Evolutionary conservation across 2,113 vertebrate species (phyloP), one percentile per base, ranked within the genome.

Genomic region (Cygnus buccinator): DNA sequence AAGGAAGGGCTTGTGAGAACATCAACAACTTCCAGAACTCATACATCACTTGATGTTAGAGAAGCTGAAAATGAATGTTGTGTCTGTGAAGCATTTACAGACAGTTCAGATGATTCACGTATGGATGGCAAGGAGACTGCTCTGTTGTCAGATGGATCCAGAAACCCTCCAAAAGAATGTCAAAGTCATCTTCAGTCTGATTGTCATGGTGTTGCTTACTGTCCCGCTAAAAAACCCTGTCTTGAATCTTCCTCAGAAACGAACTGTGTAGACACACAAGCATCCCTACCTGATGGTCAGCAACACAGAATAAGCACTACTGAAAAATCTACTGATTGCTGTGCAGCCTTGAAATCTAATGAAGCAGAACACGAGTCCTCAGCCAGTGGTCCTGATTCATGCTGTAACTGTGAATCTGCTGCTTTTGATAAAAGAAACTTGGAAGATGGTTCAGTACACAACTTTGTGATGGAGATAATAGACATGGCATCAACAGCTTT

Each of bases 391-490:
- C 67, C 50, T 70, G 71, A 96, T 94, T 96, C 96, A 9, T 98
- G 97, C 94, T 99, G 98, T 96, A 96, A 97, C 96, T 98, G 94
- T 93, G 97, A 97, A 58, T 89, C 70, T 95, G 97, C 61, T 95
- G 95, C 58, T 96, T 97, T 71, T 88, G 98, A 98, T 41, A 98
- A 98, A 58, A 97, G 94, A 95, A 96, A 88, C n/a, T 93, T 84
- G 33, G 98, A 99, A 95, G 98, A 98, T 73, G 97, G 97, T 52
- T 98, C 98, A 37, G 98, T 99, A 46, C 99, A 98, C 25, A 95
- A 98, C 95, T 99, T 99, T 97, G 99, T 99, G 43, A 99, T 97
- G 97, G 99, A 99, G 96, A 99, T 99, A 73, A 99, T 99, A 58
- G 99, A 98, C 94, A 98, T 99, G 99, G 98, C 99, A 74, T 99